Base-by-base conservation (phyloP, 2,797 vertebrate species). In the Labroides dimidiatus region DNA sequence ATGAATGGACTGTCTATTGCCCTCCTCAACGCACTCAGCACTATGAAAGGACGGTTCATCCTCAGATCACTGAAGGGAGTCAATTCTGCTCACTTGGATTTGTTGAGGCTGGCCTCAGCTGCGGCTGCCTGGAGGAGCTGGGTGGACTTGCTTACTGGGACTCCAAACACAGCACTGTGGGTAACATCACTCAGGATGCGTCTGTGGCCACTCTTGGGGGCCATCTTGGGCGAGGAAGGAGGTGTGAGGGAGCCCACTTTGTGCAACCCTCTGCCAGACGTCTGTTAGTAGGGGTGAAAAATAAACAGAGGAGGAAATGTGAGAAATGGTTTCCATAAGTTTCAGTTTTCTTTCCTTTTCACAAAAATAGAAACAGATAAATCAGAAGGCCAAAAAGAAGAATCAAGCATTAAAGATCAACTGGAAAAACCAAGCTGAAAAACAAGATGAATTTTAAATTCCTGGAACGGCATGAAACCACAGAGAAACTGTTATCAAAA, bases 131-230 rank as follows among this genome's bases (percentile, higher is more conserved):
- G 97, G 50, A 99, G 94, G 52, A 99, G 95, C 91, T 97, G 97
- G 13, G 98, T 99, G 48, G 98, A 99, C 84, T 97, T 98, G 95
- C 98, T 99, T 83, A 96, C 95, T 10, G 98, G 97, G 56, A 99
- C 97, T 2, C 98, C 98, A 4, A 98, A 99, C 39, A 99, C 95
- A 0, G 97, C 93, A 8, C 98, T 99, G 92, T 99, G 97, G 12
- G 98, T 99, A 82, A 99, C 96, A 0, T 99, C 98, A 10, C 98
- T 99, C 80, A 99, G 94, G 85, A 99, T 99, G 77, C 98, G 93
- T 68, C 98, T 89, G 91, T 99, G 98, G 12, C 98, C 96, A 0
- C 95, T 95, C 8, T 97, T 96, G 8, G 97, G 93, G 27, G 95
- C 95, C 0, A 94, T 94, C 94, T 98, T 99, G 47, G 98, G 98